phyloP scores from a whole-genome alignment of 2,113 vertebrate genomes.

The Leucosticte australis region DNA sequence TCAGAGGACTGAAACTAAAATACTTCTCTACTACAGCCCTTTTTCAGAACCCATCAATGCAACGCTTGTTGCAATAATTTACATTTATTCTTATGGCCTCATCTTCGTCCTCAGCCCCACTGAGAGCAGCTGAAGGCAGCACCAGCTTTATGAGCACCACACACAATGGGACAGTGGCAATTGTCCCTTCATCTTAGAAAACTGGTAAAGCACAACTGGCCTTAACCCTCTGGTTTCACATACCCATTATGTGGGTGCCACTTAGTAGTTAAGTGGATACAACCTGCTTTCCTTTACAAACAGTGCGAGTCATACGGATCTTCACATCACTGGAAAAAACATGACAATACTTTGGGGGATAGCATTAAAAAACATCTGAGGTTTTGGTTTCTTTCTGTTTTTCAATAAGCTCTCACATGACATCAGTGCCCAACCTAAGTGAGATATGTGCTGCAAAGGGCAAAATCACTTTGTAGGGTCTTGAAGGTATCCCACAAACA shows the following conservation, averaged over 20 bases:
- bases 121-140: neutral
- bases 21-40: too few relatives aligned
- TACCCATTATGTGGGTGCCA: accelerated
- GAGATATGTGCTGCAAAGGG: accelerated
- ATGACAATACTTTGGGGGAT: neutral
- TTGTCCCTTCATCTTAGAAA: neutral
- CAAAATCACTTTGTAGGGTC: neutral
- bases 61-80: accelerated
- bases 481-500: neutral
- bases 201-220: neutral
- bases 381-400: neutral
- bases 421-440: neutral
- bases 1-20: neutral
- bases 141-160: neutral
- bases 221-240: neutral
- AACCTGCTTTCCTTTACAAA: neutral
- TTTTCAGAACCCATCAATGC: neutral
- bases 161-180: neutral
- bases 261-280: accelerated
- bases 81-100: too few relatives aligned
- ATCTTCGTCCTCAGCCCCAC: neutral
- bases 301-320: neutral
- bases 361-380: neutral
- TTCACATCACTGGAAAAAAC: neutral
- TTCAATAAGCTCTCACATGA: neutral